Conservation (phyloP, 2,113 vertebrate genomes). For the Camarhynchus parvulus region DNA sequence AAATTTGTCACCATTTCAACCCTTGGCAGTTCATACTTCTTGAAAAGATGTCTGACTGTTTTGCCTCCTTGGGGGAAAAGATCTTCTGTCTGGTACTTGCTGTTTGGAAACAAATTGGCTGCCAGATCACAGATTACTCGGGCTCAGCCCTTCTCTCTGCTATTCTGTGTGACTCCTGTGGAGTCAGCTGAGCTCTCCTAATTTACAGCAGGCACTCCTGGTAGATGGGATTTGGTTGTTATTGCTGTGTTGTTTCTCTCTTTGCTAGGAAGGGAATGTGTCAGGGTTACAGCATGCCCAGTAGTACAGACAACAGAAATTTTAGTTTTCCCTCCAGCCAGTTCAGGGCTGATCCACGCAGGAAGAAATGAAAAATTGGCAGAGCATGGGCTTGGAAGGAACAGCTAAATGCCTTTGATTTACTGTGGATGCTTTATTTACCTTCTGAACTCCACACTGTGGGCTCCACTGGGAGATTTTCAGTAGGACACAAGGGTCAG, state of each 20-base stretch:
- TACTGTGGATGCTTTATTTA: neutral
- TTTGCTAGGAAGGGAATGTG: neutral
- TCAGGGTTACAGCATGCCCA: neutral
- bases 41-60: slow-evolving; percentile 32
- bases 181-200: slow-evolving; percentile 3
- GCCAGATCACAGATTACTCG: neutral
- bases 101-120: slow-evolving; percentile 62
- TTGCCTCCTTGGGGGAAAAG: slow-evolving; percentile 18
- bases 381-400: neutral
- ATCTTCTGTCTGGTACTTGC: neutral
- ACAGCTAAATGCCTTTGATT: neutral
- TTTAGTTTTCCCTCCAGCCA: neutral
- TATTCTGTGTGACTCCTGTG: neutral
- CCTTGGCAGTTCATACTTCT: slow-evolving; percentile 11
- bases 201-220: neutral
- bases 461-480: neutral
- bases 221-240: neutral
- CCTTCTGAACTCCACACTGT: neutral
- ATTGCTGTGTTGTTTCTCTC: neutral
- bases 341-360: rapidly evolving
- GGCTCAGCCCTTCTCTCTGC: neutral
- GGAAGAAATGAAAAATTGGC: neutral
- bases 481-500: neutral
- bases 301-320: neutral
- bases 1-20: slow-evolving; percentile 49